phyloP scores from a whole-genome alignment of 2,797 vertebrate genomes.

The Acanthurus lineatus region DNA sequence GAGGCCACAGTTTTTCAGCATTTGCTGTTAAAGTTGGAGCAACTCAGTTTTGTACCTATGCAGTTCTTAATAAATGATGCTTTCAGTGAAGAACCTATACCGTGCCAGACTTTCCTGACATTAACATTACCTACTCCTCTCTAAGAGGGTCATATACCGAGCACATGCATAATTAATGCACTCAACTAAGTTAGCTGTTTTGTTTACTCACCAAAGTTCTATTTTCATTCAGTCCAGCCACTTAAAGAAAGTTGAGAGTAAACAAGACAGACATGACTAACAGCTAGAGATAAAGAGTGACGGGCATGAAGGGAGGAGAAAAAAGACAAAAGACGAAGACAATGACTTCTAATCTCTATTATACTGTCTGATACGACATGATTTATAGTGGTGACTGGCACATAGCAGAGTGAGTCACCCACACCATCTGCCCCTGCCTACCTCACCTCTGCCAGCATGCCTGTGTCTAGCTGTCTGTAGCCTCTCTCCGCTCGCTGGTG shows the following conservation, averaged over 20 bases:
- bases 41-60: constrained; percentile 29
- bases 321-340: constrained; percentile 58
- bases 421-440: constrained; percentile 82
- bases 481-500: constrained; percentile 67
- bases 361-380: constrained; percentile 57
- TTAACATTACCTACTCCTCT: constrained; percentile 11
- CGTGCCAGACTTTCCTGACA: constrained; percentile 38
- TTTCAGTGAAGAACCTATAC: constrained; percentile 30
- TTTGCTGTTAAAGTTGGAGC: constrained; percentile 42
- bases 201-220: constrained; percentile 2
- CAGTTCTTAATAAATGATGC: constrained; percentile 32
- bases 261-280: constrained; percentile 6
- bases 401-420: constrained; percentile 81
- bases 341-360: constrained; percentile 62
- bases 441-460: constrained; percentile 81
- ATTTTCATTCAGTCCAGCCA: constrained; percentile 15
- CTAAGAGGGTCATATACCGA: constrained; percentile 2
- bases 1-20: constrained; percentile 30
- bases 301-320: constrained; percentile 21
- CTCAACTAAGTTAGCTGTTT: background rate
- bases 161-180: background rate
- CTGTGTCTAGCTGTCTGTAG: constrained; percentile 71
- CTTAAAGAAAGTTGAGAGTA: constrained; percentile 31
- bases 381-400: constrained; percentile 80
- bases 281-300: constrained; percentile 28